These are phyloP conservation scores for Lontra canadensis DNA, from an alignment of 2,113 vertebrate genomes.

Conservation along the genomic window DNA sequence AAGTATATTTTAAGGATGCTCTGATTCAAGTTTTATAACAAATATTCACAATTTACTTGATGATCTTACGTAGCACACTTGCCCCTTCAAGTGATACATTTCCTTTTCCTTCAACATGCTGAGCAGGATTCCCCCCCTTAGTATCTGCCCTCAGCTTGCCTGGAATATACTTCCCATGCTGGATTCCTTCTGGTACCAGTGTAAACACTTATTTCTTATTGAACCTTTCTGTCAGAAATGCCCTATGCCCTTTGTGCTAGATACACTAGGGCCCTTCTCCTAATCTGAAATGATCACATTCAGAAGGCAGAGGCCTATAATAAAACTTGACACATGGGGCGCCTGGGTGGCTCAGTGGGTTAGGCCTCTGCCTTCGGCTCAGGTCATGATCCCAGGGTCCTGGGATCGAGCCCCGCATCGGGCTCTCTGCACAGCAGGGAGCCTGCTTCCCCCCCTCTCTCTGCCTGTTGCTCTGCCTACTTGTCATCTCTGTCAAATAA, in stretches of 20 bases:
- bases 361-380: no score
- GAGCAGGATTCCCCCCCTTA: fast-evolving
- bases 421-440: no score
- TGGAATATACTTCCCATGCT: not conserved
- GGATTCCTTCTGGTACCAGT: not conserved
- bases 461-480: no score
- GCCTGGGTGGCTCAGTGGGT: no score
- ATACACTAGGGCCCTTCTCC: not conserved
- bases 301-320: not conserved
- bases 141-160: not conserved
- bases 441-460: no score
- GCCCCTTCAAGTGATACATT: no score
- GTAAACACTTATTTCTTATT: not conserved
- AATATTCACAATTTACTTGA: not conserved
- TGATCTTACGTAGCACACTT: not conserved
- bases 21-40: not conserved
- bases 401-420: no score
- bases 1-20: not conserved
- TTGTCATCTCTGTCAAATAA: no score
- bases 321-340: not conserved
- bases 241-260: not conserved
- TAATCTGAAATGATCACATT: not conserved
- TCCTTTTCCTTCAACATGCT: not conserved
- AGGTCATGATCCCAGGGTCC: no score
- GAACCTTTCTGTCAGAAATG: not conserved